phyloP scores from a whole-genome alignment of 2,888 invertebrate genomes.

The Scelioninae gen. 1 region DNA sequence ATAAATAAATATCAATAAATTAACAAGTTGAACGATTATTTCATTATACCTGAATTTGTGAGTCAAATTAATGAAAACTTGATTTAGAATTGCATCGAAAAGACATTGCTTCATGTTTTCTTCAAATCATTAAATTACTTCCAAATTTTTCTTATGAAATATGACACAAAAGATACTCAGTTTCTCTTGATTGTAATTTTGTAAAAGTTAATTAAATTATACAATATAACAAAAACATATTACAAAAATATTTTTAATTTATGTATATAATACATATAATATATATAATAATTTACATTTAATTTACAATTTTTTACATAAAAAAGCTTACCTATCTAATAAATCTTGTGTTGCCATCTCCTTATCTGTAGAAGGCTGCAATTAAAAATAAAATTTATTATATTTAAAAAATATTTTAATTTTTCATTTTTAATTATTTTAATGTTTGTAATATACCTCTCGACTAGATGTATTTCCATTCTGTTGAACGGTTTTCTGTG shows the following conservation, averaged over 20 bases:
- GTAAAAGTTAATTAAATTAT: background rate
- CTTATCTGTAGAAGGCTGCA: conserved; percentile 82
- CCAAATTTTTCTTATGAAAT: background rate
- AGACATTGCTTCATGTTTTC: background rate
- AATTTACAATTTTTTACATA: too few species aligned
- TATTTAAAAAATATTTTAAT: background rate
- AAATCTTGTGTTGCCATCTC: conserved; percentile 75
- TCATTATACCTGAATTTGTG: conserved; percentile 11
- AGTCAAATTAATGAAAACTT: conserved; percentile 14
- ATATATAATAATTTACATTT: too few species aligned
- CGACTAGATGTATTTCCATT: conserved; percentile 84
- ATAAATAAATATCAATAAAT: too few species aligned
- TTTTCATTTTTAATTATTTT: conserved; percentile 45
- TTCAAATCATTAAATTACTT: conserved; percentile 1
- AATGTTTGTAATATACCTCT: too few species aligned
- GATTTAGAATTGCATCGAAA: background rate
- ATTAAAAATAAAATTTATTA: conserved; percentile 47
- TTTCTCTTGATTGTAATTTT: background rate
- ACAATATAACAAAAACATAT: too few species aligned
- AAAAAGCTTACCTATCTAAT: conserved; percentile 76
- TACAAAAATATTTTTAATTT: background rate
- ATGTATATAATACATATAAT: too few species aligned
- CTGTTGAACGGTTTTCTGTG: conserved; percentile 79
- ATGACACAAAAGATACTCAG: background rate
- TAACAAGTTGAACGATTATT: too few species aligned